These are phyloP conservation scores for Trisateles emortualis DNA, from an alignment of 2,888 invertebrate genomes.

Conservation along the genomic window DNA sequence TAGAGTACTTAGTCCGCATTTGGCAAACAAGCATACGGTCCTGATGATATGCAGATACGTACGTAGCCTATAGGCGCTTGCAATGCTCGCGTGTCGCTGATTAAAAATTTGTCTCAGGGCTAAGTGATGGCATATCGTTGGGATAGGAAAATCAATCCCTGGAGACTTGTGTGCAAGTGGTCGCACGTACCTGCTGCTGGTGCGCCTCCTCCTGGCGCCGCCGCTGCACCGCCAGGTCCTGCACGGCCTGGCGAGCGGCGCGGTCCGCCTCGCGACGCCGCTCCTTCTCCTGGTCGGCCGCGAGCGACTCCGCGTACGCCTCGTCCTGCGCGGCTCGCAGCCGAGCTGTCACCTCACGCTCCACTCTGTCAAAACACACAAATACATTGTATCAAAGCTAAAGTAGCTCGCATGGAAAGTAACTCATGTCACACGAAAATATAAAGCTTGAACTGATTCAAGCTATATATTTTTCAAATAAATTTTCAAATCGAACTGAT, in stretches of 20 bases:
- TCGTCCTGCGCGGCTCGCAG: slow-evolving; percentile 97
- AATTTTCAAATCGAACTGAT: too few relatives aligned
- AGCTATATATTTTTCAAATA: too few relatives aligned
- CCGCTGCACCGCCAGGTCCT: slow-evolving; percentile 73
- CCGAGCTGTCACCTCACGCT: slow-evolving; percentile 94
- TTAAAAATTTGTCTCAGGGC: too few relatives aligned
- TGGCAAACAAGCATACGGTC: too few relatives aligned
- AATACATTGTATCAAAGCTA: neutral
- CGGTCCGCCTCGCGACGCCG: slow-evolving; percentile 86
- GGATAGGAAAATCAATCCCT: neutral
- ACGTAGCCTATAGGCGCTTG: too few relatives aligned
- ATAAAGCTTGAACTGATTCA: too few relatives aligned
- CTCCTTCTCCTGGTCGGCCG: slow-evolving; percentile 98
- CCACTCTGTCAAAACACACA: slow-evolving; percentile 86
- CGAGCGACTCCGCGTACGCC: slow-evolving; percentile 96
- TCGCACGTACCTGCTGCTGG: slow-evolving; percentile 48
- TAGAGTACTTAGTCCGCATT: too few relatives aligned
- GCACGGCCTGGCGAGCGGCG: slow-evolving; percentile 67
- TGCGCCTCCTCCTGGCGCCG: slow-evolving; percentile 60
- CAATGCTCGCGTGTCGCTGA: too few relatives aligned
- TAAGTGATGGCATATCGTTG: too few relatives aligned
- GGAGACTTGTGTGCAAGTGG: neutral
- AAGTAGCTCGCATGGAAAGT: too few relatives aligned
- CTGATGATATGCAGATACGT: too few relatives aligned
- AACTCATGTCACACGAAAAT: too few relatives aligned